Evolutionary conservation across 2,113 vertebrate species (phyloP).

Genomic region (Hemibagrus wyckioides): DNA sequence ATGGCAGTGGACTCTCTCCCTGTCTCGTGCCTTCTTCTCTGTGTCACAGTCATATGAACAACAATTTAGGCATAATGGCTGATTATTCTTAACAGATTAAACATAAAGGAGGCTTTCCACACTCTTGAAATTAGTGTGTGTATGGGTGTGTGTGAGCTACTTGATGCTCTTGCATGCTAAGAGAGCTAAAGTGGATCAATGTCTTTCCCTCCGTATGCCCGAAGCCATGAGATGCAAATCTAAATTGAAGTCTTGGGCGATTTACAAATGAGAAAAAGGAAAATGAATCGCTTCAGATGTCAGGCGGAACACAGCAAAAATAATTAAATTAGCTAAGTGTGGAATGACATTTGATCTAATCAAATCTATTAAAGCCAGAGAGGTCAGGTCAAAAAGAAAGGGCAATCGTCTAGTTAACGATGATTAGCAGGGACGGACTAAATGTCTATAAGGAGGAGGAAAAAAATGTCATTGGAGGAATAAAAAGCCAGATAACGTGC

Average conservation of each 20-base stretch:
- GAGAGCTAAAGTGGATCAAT: slow-evolving; percentile 60
- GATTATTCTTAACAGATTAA: slow-evolving; percentile 37
- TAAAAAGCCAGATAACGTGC: slow-evolving; percentile 47
- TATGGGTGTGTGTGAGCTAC: neutral
- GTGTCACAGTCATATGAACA: slow-evolving; percentile 8
- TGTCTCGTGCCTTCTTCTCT: slow-evolving; percentile 1
- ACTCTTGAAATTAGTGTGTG: slow-evolving; percentile 26
- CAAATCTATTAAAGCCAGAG: slow-evolving; percentile 55
- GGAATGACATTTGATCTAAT: slow-evolving; percentile 65
- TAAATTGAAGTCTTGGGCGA: slow-evolving; percentile 59
- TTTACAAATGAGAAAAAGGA: slow-evolving; percentile 54
- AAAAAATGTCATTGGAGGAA: slow-evolving; percentile 51
- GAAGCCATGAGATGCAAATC: slow-evolving; percentile 63
- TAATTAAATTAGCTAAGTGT: slow-evolving; percentile 65
- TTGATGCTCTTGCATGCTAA: slow-evolving; percentile 26
- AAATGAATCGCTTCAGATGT: slow-evolving; percentile 65
- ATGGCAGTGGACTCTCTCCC: slow-evolving; percentile 43
- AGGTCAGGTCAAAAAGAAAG: slow-evolving; percentile 55
- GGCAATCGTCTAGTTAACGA: slow-evolving; percentile 52
- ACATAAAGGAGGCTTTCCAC: slow-evolving; percentile 31
- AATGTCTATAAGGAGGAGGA: slow-evolving; percentile 39
- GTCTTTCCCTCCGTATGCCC: slow-evolving; percentile 53
- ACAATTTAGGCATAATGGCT: neutral
- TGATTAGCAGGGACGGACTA: slow-evolving; percentile 39
- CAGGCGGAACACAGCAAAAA: slow-evolving; percentile 59